Evolutionary conservation across 1,140 invertebrate species (phyloP).

Genomic region (Drosophila grimshawi): DNA sequence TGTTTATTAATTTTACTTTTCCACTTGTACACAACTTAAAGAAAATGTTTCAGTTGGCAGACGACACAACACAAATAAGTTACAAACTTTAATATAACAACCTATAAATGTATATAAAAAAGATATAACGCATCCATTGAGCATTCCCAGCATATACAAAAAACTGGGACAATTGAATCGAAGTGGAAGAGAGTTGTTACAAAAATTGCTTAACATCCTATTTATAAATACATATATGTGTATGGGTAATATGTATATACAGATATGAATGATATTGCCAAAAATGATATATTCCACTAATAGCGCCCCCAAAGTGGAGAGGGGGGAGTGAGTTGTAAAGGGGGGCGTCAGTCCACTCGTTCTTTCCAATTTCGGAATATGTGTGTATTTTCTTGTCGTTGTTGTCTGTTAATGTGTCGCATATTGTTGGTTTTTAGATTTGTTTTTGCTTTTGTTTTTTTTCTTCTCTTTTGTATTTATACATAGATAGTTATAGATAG

Average conservation of each 20-base stretch:
- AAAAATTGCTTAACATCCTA: constrained; percentile 32
- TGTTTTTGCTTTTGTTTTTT: constrained; percentile 26
- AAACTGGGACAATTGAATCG: constrained; percentile 9
- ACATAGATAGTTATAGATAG: constrained; percentile 51
- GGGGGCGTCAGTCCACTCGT: constrained; percentile 53
- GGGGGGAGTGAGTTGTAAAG: neutral
- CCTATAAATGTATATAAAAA: constrained; percentile 83
- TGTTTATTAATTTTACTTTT: constrained; percentile 66
- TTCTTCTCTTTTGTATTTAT: constrained; percentile 42
- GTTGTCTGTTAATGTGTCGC: constrained; percentile 30
- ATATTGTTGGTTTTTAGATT: constrained; percentile 2
- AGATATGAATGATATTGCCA: constrained; percentile 50
- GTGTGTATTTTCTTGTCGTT: constrained; percentile 9
- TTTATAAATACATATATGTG: constrained; percentile 21
- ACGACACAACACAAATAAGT: constrained; percentile 59
- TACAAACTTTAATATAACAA: constrained; percentile 76
- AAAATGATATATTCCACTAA: constrained; percentile 13
- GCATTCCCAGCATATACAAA: constrained; percentile 1
- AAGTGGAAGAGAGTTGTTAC: constrained; percentile 17
- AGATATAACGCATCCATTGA: constrained; percentile 49
- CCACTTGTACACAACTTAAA: constrained; percentile 40
- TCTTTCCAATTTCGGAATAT: constrained; percentile 44
- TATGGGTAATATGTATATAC: constrained; percentile 43
- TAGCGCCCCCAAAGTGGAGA: constrained; percentile 2
- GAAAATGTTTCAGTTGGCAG: constrained; percentile 32